phyloP scores from a whole-genome alignment of 2,797 vertebrate genomes.

The Lycodopsis pacificus region DNA sequence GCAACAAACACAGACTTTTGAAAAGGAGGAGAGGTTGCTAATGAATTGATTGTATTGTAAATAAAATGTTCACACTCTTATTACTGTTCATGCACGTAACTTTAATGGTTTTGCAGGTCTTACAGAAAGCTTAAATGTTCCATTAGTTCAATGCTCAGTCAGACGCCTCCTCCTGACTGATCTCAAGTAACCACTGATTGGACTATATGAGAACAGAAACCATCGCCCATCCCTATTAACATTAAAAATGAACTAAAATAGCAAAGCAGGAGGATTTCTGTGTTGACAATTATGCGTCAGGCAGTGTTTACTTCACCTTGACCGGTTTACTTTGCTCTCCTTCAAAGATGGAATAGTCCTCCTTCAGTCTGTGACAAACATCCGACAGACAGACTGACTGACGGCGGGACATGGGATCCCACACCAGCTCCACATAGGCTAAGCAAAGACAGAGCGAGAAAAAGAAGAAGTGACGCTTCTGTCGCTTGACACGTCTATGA shows the following conservation, averaged over 20 bases:
- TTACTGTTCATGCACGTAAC: too few species aligned
- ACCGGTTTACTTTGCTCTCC: constrained; percentile 85
- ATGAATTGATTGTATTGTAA: too few species aligned
- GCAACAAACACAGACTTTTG: too few species aligned
- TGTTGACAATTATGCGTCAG: neutral
- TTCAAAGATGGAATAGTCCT: constrained; percentile 84
- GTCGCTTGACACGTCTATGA: constrained; percentile 3
- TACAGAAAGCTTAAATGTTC: neutral
- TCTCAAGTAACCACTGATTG: neutral
- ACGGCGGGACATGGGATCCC: constrained; percentile 91
- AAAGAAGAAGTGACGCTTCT: neutral
- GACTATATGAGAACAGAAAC: neutral
- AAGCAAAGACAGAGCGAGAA: constrained; percentile 12
- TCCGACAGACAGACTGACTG: constrained; percentile 87
- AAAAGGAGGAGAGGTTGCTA: too few species aligned
- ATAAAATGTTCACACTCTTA: too few species aligned
- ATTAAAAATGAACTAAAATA: neutral
- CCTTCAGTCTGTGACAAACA: constrained; percentile 85
- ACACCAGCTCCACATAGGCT: constrained; percentile 89
- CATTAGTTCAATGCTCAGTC: neutral
- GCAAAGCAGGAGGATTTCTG: neutral
- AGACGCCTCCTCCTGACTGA: neutral
- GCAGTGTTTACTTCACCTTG: constrained; percentile 81
- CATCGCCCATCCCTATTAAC: neutral
- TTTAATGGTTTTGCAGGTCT: neutral